Percentiles rank a stretch among this genome's conserved stretches.
These are phyloP conservation scores for Amphilophus citrinellus DNA, from an alignment of 2,113 vertebrate species.

Conservation along the genomic window DNA sequence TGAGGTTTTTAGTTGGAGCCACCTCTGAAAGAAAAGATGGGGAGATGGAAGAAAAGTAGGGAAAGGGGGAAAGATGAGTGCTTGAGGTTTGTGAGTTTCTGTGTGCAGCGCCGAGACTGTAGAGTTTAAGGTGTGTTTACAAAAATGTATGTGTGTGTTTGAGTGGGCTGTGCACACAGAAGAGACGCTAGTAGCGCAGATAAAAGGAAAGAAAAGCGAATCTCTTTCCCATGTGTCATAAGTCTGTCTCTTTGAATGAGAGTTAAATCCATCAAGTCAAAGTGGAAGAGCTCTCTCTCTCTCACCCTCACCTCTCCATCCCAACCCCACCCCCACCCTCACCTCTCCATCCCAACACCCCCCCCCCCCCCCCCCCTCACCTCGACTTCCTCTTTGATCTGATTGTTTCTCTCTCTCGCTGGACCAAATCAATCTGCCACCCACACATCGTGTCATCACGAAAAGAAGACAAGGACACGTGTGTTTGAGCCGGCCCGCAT, in stretches of 20 bases:
- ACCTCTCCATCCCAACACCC: not conserved
- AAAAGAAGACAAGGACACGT: slow-evolving; percentile 39
- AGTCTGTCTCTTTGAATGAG: slow-evolving; percentile 71
- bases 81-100: slow-evolving; percentile 9
- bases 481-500: slow-evolving; percentile 23
- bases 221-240: slow-evolving; percentile 65
- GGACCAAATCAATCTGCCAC: slow-evolving; percentile 69
- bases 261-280: slow-evolving; percentile 76
- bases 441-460: slow-evolving; percentile 51
- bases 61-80: slow-evolving; percentile 17
- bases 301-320: not conserved
- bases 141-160: not conserved
- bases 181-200: slow-evolving; percentile 32
- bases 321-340: not conserved
- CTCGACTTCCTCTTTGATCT: slow-evolving; percentile 59
- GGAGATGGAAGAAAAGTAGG: not conserved
- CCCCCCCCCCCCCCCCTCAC: slow-evolving; percentile 15
- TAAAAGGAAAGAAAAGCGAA: slow-evolving; percentile 64
- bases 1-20: slow-evolving; percentile 46
- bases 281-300: slow-evolving; percentile 43
- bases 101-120: not conserved
- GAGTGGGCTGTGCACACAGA: slow-evolving; percentile 4
- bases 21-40: slow-evolving; percentile 35
- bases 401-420: slow-evolving; percentile 58
- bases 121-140: slow-evolving; percentile 17